Percentiles rank a stretch among this genome's conserved stretches.
Evolutionary conservation across 2,888 invertebrate species (phyloP).

Genomic region (Phytoseiulus persimilis): DNA sequence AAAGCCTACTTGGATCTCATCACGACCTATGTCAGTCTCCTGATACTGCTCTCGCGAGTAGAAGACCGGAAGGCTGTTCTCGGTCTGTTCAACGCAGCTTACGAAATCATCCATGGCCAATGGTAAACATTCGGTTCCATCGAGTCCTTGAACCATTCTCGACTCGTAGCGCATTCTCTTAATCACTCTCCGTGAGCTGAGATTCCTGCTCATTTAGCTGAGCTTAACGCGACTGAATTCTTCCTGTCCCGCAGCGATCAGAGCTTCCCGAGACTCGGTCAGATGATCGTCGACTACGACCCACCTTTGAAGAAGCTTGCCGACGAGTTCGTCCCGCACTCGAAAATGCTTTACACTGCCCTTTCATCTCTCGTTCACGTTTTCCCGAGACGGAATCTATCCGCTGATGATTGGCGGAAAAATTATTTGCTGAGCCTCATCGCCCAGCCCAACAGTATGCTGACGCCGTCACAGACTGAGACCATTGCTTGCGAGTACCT

Average conservation of each 20-base stretch:
- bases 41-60: slow-evolving; percentile 93
- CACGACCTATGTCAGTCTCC: slow-evolving; percentile 81
- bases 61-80: slow-evolving; percentile 95
- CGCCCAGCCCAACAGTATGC: slow-evolving; percentile 82
- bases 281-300: slow-evolving; percentile 96
- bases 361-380: slow-evolving; percentile 76
- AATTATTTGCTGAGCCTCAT: slow-evolving; percentile 86
- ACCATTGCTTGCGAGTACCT: slow-evolving; percentile 96
- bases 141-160: neutral
- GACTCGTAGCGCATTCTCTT: too few relatives aligned
- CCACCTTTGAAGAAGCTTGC: slow-evolving; percentile 85
- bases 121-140: slow-evolving; percentile 49
- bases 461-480: slow-evolving; percentile 88
- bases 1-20: slow-evolving; percentile 91
- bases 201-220: slow-evolving; percentile 10
- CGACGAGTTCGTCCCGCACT: slow-evolving; percentile 92
- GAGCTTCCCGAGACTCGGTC: slow-evolving; percentile 89
- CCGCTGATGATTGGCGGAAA: slow-evolving; percentile 85
- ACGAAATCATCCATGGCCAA: slow-evolving; percentile 85
- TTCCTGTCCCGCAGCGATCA: slow-evolving; percentile 58
- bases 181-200: too few relatives aligned
- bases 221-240: neutral
- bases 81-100: slow-evolving; percentile 92
- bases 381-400: slow-evolving; percentile 77
- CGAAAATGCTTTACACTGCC: slow-evolving; percentile 73